A percentile compares a stretch with the other conserved stretches of the same genome.
These are phyloP conservation scores for Etheostoma spectabile DNA, from an alignment of 2,113 vertebrate genomes.

Conservation along the genomic window DNA sequence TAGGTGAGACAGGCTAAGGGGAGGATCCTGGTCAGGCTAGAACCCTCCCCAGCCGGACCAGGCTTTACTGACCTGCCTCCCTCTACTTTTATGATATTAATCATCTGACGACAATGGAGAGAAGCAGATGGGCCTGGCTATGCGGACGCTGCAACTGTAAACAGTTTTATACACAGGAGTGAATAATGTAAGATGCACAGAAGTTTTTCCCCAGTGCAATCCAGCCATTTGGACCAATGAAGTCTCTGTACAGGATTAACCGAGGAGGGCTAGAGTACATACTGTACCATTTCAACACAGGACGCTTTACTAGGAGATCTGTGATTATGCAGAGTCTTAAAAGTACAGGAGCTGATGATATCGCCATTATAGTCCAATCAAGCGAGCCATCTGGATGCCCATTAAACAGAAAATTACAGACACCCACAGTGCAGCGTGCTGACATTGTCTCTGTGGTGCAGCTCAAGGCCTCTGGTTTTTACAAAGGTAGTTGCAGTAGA, in stretches of 20 bases:
- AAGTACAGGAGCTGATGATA: constrained; percentile 40
- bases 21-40: no score
- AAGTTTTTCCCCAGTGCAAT: background rate
- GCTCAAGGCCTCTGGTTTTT: background rate
- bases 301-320: background rate
- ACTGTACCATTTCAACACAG: background rate
- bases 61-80: no score
- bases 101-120: no score
- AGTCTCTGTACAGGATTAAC: background rate
- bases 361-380: constrained; percentile 62
- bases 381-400: constrained; percentile 56
- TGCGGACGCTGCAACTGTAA: no score
- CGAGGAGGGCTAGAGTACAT: background rate
- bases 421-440: constrained; percentile 4
- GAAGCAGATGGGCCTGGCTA: no score
- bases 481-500: background rate
- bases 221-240: background rate
- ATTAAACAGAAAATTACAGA: constrained; percentile 51
- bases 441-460: background rate
- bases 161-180: no score
- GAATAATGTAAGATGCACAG: no score
- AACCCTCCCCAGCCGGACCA: no score
- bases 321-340: constrained; percentile 14
- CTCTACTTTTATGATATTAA: no score
- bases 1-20: no score